Percentiles rank a stretch among this genome's conserved stretches.
Evolutionary conservation across 2,797 vertebrate genomes (phyloP).

Genomic region (Dryobates pubescens): DNA sequence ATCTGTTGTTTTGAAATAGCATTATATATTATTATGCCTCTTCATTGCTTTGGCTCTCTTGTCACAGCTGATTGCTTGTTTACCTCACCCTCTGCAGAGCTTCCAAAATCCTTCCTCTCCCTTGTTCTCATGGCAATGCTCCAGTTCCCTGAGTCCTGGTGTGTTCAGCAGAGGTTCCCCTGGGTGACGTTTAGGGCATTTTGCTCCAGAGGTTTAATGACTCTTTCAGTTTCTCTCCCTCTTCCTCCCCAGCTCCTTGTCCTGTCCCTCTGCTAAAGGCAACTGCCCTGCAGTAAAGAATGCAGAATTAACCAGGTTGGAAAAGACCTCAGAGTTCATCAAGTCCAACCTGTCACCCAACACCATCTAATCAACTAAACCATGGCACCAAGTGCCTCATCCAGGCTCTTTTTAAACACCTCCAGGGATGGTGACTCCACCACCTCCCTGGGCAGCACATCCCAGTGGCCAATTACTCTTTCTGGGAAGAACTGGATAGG

Average conservation of each 20-base stretch:
- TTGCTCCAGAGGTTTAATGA: not conserved
- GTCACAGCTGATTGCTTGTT: conserved; percentile 75
- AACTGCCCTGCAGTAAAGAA: not conserved
- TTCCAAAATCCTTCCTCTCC: conserved; percentile 54
- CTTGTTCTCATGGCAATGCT: conserved; percentile 27
- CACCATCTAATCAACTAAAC: too few relatives aligned
- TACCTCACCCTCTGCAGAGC: conserved; percentile 64
- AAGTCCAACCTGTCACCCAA: too few relatives aligned
- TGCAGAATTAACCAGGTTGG: too few relatives aligned
- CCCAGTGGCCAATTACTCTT: too few relatives aligned
- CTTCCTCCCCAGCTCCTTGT: not conserved
- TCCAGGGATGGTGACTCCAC: too few relatives aligned
- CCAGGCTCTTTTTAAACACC: not conserved
- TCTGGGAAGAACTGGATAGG: too few relatives aligned
- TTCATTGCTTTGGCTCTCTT: conserved; percentile 66
- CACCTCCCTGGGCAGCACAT: not conserved
- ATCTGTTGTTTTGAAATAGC: conserved; percentile 74
- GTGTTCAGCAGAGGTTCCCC: not conserved
- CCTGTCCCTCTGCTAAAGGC: not conserved
- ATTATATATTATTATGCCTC: conserved; percentile 72
- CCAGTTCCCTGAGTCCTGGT: not conserved
- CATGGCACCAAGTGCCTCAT: too few relatives aligned
- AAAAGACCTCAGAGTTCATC: too few relatives aligned
- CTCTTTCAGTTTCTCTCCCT: not conserved
- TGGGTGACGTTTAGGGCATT: not conserved